A percentile compares a stretch with the other conserved stretches of the same genome.
Conservation (phyloP, 1,140 invertebrate genomes). For the Zaprionus vittiger region DNA sequence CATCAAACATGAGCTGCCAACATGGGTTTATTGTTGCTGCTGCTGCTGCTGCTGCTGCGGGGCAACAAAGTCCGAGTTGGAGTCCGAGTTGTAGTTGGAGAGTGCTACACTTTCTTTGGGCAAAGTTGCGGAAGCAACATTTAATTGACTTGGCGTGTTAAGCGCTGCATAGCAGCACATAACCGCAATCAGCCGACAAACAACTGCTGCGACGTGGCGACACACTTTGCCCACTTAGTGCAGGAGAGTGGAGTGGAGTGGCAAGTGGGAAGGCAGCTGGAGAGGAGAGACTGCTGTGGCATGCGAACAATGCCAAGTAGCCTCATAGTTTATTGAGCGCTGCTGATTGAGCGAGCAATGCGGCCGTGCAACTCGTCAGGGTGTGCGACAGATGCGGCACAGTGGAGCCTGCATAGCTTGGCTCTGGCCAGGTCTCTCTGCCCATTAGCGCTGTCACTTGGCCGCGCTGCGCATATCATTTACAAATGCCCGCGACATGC, state of each 20-base stretch:
- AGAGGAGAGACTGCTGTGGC: conserved; percentile 19
- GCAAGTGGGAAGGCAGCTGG: neutral
- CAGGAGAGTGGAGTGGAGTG: neutral
- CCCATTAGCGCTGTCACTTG: conserved; percentile 62
- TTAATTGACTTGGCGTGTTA: conserved; percentile 83
- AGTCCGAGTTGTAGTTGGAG: neutral
- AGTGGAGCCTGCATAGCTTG: neutral
- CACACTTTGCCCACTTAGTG: conserved; percentile 60
- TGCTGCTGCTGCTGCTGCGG: conserved; percentile 14
- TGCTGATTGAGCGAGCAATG: conserved; percentile 64
- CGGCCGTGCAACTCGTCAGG: conserved; percentile 23
- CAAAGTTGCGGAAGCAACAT: conserved; percentile 74
- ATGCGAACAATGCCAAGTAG: conserved; percentile 73
- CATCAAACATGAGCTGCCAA: conserved; percentile 63
- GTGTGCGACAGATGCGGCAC: conserved; percentile 12
- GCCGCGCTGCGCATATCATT: conserved; percentile 58
- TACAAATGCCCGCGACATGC: conserved; percentile 57
- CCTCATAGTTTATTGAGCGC: conserved; percentile 73
- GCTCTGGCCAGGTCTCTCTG: conserved; percentile 9
- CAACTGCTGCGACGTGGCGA: conserved; percentile 63
- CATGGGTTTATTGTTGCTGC: conserved; percentile 43
- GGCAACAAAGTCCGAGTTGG: conserved; percentile 4
- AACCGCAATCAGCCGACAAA: conserved; percentile 74
- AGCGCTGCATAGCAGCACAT: conserved; percentile 74
- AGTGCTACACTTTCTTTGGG: conserved; percentile 66